Evolutionary conservation across 2,888 invertebrate genomes (phyloP), one percentile per base, ranked within the genome.

Genomic region (Piscicola geometra): DNA sequence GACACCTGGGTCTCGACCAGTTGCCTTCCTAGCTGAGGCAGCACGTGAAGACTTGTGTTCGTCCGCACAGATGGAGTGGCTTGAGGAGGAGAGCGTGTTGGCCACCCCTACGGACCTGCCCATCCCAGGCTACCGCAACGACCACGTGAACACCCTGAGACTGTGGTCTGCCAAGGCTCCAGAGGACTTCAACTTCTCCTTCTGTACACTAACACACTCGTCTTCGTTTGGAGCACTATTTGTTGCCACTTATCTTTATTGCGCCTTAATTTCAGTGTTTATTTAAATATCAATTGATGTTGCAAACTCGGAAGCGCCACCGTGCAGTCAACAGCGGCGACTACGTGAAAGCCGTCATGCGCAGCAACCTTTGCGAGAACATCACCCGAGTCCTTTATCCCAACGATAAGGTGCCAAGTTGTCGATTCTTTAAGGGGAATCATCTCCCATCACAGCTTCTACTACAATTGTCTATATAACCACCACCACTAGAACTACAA

Each of bases 61-160:
- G n/a, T n/a, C n/a, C n/a, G n/a, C n/a, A n/a, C n/a, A 56, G 25
- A n/a, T 67, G 9, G n/a, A 18, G 21, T 75, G 60, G 47, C 1
- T 15, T 12, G 60, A n/a, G 71, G 12, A 71, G 71, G 83, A 91
- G 90, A 89, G 92, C 77, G 93, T 99, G 75, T 94, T 93, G 84
- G 99, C 99, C 71, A 92, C 99, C 92, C 99, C 99, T 0, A 99
- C 95, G 84, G 99, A 99, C 86, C 96, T 91, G 84, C 99, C 99
- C 21, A 92, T 99, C 80, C 99, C 99, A 71, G 99, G 99, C 25
- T 99, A 94, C 87, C 91, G 91, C 81, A 99, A 99, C 87, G 99
- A 99, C 84, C 91, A 94, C 47, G 99, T 99, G 75, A 99, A 99
- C 86, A 98, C 97, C 0, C 88, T 99, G 83, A 90, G 99, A 78